Evolutionary conservation across 2,888 invertebrate genomes (phyloP).

Genomic region (Drosophila fungiperda): DNA sequence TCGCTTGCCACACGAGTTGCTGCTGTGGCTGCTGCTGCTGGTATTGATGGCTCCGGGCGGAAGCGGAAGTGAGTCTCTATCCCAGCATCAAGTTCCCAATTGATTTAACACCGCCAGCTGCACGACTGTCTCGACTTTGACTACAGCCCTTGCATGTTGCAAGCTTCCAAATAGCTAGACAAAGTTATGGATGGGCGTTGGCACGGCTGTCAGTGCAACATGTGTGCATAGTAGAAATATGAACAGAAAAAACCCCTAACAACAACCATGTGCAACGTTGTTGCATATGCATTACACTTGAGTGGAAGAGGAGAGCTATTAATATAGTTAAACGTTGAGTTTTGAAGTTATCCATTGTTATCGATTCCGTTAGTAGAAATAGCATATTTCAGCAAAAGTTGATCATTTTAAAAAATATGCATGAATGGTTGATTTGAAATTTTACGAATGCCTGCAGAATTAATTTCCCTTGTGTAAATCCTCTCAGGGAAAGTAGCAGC

Average conservation of each 20-base stretch:
- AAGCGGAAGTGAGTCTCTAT: constrained; percentile 70
- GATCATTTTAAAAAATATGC: neutral
- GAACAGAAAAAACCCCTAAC: constrained; percentile 57
- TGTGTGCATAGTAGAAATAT: constrained; percentile 61
- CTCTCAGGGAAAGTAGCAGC: neutral
- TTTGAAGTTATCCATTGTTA: constrained; percentile 5
- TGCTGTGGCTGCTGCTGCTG: neutral
- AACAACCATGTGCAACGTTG: constrained; percentile 39
- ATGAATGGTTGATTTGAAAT: neutral
- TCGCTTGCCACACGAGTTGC: constrained; percentile 35
- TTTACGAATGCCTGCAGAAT: neutral
- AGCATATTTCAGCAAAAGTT: neutral
- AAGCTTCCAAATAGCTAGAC: constrained; percentile 48
- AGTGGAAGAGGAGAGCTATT: constrained; percentile 6
- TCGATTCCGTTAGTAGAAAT: neutral
- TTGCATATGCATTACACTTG: constrained; percentile 38
- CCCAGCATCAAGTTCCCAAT: constrained; percentile 78
- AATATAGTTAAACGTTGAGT: constrained; percentile 7
- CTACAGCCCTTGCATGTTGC: constrained; percentile 23
- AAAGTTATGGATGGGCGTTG: constrained; percentile 15
- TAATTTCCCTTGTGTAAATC: neutral
- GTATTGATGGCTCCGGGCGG: constrained; percentile 25
- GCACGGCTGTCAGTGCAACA: constrained; percentile 60
- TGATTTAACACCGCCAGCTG: constrained; percentile 75
- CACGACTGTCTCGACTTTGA: constrained; percentile 27